These are phyloP conservation scores for Megathymus violae DNA, from an alignment of 1,140 invertebrate genomes.

Conservation along the genomic window DNA sequence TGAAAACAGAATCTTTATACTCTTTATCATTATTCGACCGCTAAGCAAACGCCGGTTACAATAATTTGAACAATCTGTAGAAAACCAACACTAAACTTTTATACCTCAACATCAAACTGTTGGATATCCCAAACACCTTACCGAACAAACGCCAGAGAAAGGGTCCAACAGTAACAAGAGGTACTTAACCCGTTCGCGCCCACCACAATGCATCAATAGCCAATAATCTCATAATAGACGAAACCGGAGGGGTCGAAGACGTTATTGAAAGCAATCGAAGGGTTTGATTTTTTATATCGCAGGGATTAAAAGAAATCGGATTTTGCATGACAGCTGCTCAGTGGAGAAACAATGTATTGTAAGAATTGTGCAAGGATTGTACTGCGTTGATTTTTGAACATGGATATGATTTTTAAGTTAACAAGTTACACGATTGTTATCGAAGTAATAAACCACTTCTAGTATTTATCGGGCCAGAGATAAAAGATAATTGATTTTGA, in stretches of 20 bases:
- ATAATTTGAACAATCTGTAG: no score
- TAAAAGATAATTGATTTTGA: no score
- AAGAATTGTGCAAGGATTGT: conserved; percentile 10
- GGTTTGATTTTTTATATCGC: conserved; percentile 38
- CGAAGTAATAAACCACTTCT: no score
- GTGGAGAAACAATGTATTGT: conserved; percentile 27
- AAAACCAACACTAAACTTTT: no score
- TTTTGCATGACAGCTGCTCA: conserved; percentile 62
- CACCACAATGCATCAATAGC: conserved; percentile 73
- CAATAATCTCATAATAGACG: conserved; percentile 77
- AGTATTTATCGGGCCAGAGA: no score
- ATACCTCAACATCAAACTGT: conserved; percentile 25
- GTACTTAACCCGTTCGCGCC: conserved; percentile 74
- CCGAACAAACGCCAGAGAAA: conserved; percentile 46
- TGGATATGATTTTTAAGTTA: no score
- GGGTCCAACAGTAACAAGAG: conserved; percentile 54
- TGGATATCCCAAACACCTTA: conserved; percentile 51
- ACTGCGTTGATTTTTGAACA: no score
- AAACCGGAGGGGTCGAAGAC: conserved; percentile 16
- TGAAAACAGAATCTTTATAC: no score
- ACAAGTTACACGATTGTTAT: no score
- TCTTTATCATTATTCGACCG: no score
- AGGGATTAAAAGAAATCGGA: conserved; percentile 51
- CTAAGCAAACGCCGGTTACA: no score
- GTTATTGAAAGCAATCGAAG: conserved; percentile 42